A percentile compares a stretch with the other conserved stretches of the same genome.
These are phyloP conservation scores for Drosophila trapezifrons DNA, from an alignment of 1,140 invertebrate species.

Conservation along the genomic window DNA sequence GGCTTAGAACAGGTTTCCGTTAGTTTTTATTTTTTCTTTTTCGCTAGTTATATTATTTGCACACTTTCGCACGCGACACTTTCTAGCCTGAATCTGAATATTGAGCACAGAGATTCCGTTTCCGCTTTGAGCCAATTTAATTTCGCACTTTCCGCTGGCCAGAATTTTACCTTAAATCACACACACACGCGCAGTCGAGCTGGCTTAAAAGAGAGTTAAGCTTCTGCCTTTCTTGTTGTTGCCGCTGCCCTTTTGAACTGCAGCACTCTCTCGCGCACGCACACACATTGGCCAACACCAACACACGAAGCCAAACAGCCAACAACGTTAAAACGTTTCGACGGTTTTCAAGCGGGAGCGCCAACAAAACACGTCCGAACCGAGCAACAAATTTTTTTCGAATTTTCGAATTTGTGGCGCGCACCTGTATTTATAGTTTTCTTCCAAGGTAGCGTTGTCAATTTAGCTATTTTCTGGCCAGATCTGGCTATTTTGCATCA, in stretches of 20 bases:
- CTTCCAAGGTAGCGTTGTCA: too few relatives aligned
- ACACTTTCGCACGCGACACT: conserved; percentile 81
- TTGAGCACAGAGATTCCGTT: conserved; percentile 69
- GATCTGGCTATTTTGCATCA: too few relatives aligned
- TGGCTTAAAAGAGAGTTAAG: conserved; percentile 38
- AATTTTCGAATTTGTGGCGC: too few relatives aligned
- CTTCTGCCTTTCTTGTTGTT: conserved; percentile 12
- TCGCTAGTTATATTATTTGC: conserved; percentile 54
- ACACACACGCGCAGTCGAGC: conserved; percentile 21
- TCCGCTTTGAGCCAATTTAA: conserved; percentile 60
- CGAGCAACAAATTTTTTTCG: too few relatives aligned
- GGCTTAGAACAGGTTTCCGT: conserved; percentile 71
- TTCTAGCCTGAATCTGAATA: conserved; percentile 74
- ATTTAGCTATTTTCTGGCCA: too few relatives aligned
- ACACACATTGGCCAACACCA: conserved; percentile 62
- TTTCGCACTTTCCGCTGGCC: conserved; percentile 41
- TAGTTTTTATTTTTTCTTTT: conserved; percentile 22
- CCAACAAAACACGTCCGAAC: conserved; percentile 33
- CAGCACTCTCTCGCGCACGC: conserved; percentile 26
- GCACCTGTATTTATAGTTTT: too few relatives aligned
- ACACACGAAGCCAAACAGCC: conserved; percentile 36
- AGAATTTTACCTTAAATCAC: conserved; percentile 40
- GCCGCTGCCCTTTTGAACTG: conserved; percentile 49
- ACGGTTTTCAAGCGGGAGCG: conserved; percentile 13
- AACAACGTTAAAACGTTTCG: conserved; percentile 39